These are phyloP conservation scores for Drosophila barbarae DNA, from an alignment of 2,888 invertebrate genomes.

Conservation along the genomic window DNA sequence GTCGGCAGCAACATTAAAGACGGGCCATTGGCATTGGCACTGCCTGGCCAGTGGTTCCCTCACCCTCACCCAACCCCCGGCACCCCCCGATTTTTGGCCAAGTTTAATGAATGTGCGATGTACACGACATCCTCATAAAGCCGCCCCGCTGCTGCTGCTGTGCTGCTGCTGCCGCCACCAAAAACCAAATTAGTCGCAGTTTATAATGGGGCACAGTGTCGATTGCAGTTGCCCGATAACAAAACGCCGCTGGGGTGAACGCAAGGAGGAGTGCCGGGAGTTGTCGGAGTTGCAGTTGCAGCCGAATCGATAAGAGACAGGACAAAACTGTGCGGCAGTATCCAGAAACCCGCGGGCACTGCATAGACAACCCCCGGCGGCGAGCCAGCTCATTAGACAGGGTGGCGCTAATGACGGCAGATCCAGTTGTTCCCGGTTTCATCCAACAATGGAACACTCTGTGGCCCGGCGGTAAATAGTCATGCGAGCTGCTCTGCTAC, in stretches of 20 bases:
- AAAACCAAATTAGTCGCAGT: constrained; percentile 62
- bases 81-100: constrained; percentile 29
- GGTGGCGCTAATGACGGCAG: constrained; percentile 50
- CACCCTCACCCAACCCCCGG: constrained; percentile 5
- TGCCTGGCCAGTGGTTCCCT: constrained; percentile 25
- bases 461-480: constrained; percentile 31
- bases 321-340: not conserved
- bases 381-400: constrained; percentile 48
- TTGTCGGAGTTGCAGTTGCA: constrained; percentile 8
- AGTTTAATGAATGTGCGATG: constrained; percentile 68
- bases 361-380: constrained; percentile 22
- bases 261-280: constrained; percentile 11
- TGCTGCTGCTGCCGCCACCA: constrained; percentile 17
- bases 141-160: constrained; percentile 31
- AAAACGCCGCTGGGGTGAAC: constrained; percentile 27
- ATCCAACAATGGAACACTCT: constrained; percentile 33
- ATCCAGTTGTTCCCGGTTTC: constrained; percentile 25
- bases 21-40: constrained; percentile 25
- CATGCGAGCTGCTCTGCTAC: constrained; percentile 30
- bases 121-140: constrained; percentile 69
- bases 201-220: constrained; percentile 31
- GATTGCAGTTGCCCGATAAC: constrained; percentile 63
- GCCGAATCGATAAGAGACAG: constrained; percentile 24
- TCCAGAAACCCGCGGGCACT: not conserved
- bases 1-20: constrained; percentile 41